Evolutionary conservation across 2,113 vertebrate genomes (phyloP).

Genomic region (Eulacestoma nigropectus): DNA sequence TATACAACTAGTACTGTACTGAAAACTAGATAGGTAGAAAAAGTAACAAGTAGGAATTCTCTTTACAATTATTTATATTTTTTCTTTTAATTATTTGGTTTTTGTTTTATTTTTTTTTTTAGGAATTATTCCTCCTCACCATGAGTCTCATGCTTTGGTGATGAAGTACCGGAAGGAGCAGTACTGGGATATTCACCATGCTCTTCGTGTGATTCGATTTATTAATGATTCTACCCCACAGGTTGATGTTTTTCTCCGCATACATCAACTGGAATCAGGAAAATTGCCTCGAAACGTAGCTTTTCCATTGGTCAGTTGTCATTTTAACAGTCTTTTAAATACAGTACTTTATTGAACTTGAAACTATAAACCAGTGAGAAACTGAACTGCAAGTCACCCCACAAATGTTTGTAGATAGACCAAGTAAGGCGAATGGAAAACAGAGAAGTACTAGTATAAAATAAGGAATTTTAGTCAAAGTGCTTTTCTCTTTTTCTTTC

Average conservation of each 20-base stretch:
- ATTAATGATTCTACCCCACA: conserved; percentile 78
- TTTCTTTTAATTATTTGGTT: too few species aligned
- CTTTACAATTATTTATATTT: background rate
- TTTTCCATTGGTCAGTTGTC: conserved; percentile 77
- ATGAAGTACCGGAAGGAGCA: conserved; percentile 84
- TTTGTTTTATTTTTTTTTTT: background rate
- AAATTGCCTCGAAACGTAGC: conserved; percentile 82
- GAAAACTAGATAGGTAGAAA: background rate
- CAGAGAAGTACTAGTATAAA: background rate
- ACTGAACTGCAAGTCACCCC: background rate
- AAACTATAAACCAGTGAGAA: background rate
- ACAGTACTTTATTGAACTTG: background rate
- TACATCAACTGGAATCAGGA: conserved; percentile 90
- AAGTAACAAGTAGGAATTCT: background rate
- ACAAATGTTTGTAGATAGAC: background rate
- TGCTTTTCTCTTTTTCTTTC: background rate
- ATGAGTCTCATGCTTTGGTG: conserved; percentile 87
- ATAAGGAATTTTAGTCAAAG: background rate
- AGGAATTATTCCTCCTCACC: conserved; percentile 93
- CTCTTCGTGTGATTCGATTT: conserved; percentile 84
- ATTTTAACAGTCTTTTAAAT: background rate
- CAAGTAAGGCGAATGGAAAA: background rate
- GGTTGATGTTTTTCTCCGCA: conserved; percentile 84
- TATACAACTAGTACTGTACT: background rate
- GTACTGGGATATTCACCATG: conserved; percentile 83